Evolutionary conservation across 2,797 vertebrate genomes (phyloP), one percentile per base, ranked within the genome.

Genomic region (Lates japonicus): DNA sequence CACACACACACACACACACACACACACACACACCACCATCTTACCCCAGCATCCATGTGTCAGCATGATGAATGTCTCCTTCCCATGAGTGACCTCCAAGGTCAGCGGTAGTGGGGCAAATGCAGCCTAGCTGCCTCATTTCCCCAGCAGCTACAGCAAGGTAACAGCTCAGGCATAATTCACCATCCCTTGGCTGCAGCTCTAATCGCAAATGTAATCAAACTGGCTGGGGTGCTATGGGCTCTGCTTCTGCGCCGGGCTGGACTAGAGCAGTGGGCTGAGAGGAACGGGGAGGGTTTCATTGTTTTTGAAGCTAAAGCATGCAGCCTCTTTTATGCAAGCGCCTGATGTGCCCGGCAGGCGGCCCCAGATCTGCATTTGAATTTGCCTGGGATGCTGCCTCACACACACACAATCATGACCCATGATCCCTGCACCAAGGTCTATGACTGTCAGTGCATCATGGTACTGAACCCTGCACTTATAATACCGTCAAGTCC

Each of bases 51-150:
- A 80, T 89, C 82, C 85, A 85, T 70, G 61, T 83, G 88, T 94
- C 92, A 92, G 73, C 75, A 85, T 95, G 93, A 95, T 95, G 89
- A 95, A 95, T 95, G 93, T 87, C 85, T 90, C 81, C 77, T 92
- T 94, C 92, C 82, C 80, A 67, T 77, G 55, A 72, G 76, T 93
- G 94, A 95, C 94, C 94, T 90, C 79, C 87, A 91, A 94, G 94
- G 94, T 94, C 93, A 90, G 70, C 54, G 1, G 81, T 16, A 86
- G 87, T n/a, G 79, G 87, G 75, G 78, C 46, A 76, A 84, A 85
- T 48, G 76, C 70, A 75, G 86, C 78, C 77, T 46, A 5, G 55
- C 85, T 37, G 85, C 83, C 70, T 90, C 87, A 78, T 87, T 90
- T 88, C 84, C 82, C 78, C 83, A 7, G 87, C 84, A 80, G 84